Base-by-base conservation (phyloP, 2,113 vertebrate genomes). In the Ploceus nigricollis region DNA sequence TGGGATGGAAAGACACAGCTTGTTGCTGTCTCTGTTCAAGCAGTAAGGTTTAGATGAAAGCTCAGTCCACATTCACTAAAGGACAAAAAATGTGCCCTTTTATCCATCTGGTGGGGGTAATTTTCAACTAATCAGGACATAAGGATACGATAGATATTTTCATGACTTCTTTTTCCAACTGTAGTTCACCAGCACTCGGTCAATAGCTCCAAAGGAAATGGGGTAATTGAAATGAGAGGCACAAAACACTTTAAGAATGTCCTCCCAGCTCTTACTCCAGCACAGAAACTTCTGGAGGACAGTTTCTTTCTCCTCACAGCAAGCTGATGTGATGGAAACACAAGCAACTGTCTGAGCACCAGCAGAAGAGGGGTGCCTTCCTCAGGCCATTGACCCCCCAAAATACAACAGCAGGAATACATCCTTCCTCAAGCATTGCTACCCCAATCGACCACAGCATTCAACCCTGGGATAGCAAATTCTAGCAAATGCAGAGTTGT, bases 11-110 rank as follows among this genome's bases (percentile, higher is more conserved):
- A 65, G 56, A 45, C 1, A 1, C 2, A 13, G 31, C 12, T 90
- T 63, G 7, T 7, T 51, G 56, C 42, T 66, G 47, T 42, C 24
- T 82, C 37, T 61, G 40, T 33, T 91, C 53, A 80, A 72, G 35
- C 17, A 47, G 27, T 23, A 35, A 54, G 10, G 23, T 45, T 72
- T 64, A 61, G 53, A 31, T 48, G 23, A 33, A 47, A 95, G n/a
- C 15, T 33, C 0, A 1, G 40, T 24, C 35, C 58, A 8, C 0
- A 0, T 51, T 68, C 40, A 56, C 5, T 1, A 1, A 7, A 56
- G 16, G 57, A 56, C 68, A 66, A 82, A 82, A 53, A 72, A 19
- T 64, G n/a, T 75, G 25, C 17, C 21, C 45, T 63, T 39, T 88
- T 13, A 76, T 33, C 66, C 31, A 31, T 27, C 37, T 37, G 31